Conservation (phyloP, 2,888 invertebrate genomes). For the Pterostichus madidus region DNA sequence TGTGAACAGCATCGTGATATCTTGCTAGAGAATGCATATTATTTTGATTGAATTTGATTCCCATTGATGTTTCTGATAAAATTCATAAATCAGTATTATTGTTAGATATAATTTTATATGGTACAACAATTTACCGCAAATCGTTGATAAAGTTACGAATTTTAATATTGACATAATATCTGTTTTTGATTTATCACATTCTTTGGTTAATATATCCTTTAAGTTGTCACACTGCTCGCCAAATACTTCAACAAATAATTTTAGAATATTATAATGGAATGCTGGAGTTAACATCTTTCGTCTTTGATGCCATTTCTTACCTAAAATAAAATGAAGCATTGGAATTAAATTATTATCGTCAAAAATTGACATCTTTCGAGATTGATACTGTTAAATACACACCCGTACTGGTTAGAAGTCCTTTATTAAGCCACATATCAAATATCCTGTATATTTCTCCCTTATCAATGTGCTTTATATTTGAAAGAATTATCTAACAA, state of each 20-base stretch:
- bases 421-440: too few relatives aligned
- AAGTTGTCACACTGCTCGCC: conserved; percentile 76
- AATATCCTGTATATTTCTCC: too few relatives aligned
- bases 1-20: conserved; percentile 81
- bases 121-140: neutral
- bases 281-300: too few relatives aligned
- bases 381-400: neutral
- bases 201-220: conserved; percentile 72
- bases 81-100: neutral
- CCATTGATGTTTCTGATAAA: conserved; percentile 84
- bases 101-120: neutral
- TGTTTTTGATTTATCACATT: conserved; percentile 72
- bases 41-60: conserved; percentile 80
- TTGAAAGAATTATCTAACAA: too few relatives aligned
- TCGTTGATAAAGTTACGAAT: conserved; percentile 85
- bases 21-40: conserved; percentile 75
- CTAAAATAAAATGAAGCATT: conserved; percentile 30
- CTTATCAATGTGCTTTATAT: too few relatives aligned
- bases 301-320: conserved; percentile 81
- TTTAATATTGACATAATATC: conserved; percentile 77
- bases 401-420: too few relatives aligned
- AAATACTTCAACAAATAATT: conserved; percentile 76
- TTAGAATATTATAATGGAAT: conserved; percentile 83
- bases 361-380: too few relatives aligned
- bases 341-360: too few relatives aligned